Evolutionary conservation across 2,888 invertebrate genomes (phyloP), one percentile per base, ranked within the genome.

Genomic region (Ophioninae sp.): DNA sequence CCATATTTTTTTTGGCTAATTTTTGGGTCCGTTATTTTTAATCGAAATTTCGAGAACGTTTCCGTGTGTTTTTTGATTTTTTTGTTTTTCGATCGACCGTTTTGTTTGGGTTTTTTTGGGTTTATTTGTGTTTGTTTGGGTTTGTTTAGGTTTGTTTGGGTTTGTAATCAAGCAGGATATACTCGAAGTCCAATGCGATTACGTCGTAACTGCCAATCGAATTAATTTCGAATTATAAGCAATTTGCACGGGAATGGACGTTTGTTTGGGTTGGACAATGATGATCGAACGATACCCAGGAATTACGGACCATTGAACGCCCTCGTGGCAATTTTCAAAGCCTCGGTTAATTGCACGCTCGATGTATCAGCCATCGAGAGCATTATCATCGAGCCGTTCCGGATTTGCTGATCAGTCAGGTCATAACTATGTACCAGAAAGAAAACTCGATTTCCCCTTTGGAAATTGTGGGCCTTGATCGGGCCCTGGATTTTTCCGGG

Each of bases 251-350:
- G 72, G 61, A 61, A 83, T 79, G 20, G 20, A 76, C 76, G 84
- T 81, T 68, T 74, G 61, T 83, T 79, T 23, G 37, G 68, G 67
- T 64, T 65, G 78, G 77, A 86, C 84, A 85, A 85, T 84, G 78
- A 75, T 57, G 73, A 81, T 64, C n/a, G n/a, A 62, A 64, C 77
- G 70, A 41, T 69, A 77, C 30, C 65, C 70, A 74, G 87, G 87
- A 87, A 86, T 85, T 81, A 82, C 85, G 84, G 85, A 39, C 82
- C 85, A 86, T 87, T 87, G 84, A 86, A 70, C 82, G 80, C 57
- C n/a, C 75, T 74, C 77, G 77, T 70, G 80, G 20, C 76, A 79
- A 82, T 85, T 87, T 87, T 87, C 84, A 79, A 68, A 61, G 61
- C 59, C 72, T 17, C 69, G 23, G 76, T 85, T 85, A 85, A 85